Evolutionary conservation across 2,888 invertebrate species (phyloP).

Genomic region (Drosophila mimica): DNA sequence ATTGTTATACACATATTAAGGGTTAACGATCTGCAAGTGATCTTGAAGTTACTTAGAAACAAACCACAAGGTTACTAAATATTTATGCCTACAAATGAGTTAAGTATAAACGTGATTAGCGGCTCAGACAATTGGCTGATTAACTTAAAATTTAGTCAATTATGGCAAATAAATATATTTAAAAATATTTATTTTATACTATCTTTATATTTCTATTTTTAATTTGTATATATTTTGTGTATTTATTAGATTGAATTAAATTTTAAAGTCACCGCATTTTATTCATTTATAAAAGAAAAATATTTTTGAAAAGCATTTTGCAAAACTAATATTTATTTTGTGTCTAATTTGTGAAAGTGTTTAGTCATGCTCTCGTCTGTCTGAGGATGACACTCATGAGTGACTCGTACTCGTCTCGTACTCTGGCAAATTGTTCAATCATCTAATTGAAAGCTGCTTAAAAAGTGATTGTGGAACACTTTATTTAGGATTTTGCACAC

Average conservation of each 20-base stretch:
- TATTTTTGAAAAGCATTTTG: not conserved
- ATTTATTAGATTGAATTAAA: not conserved
- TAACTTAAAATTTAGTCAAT: not conserved
- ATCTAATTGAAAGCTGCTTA: constrained; percentile 42
- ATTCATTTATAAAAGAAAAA: not conserved
- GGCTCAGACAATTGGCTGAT: not conserved
- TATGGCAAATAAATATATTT: not conserved
- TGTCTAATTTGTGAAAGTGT: constrained; percentile 30
- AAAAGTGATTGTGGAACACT: constrained; percentile 36
- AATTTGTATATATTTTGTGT: not conserved
- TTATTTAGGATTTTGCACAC: constrained; percentile 26
- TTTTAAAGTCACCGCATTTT: not conserved
- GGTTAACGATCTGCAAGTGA: constrained; percentile 34
- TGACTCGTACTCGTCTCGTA: not conserved
- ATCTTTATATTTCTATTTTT: too few relatives aligned
- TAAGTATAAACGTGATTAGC: not conserved
- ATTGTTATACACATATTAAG: constrained; percentile 9
- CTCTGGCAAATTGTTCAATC: constrained; percentile 23
- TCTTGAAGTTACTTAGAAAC: constrained; percentile 27
- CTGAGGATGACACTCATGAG: constrained; percentile 16
- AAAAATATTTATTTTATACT: not conserved
- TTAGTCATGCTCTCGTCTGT: constrained; percentile 9
- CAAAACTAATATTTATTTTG: not conserved
- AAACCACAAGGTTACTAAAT: constrained; percentile 15
- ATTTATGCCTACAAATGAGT: not conserved